Conservation (phyloP, 2,113 vertebrate genomes). For the Boleophthalmus pectinirostris region DNA sequence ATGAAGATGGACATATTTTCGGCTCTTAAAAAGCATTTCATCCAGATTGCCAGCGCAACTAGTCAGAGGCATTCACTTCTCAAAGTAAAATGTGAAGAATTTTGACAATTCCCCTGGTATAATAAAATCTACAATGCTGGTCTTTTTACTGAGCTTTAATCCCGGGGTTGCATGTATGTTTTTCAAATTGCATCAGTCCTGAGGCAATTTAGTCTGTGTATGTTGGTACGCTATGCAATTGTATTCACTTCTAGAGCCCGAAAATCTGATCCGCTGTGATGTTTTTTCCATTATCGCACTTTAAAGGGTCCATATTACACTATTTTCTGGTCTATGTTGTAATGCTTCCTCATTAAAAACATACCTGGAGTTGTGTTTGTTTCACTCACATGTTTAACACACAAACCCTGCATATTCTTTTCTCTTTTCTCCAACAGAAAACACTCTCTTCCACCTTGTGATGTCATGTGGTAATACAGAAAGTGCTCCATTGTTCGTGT, state of each 20-base stretch:
- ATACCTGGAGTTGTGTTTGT: too few relatives aligned
- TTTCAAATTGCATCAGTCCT: conserved; percentile 1
- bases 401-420: too few relatives aligned
- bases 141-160: not conserved
- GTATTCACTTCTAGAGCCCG: not conserved
- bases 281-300: not conserved
- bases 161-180: not conserved
- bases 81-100: not conserved
- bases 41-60: not conserved
- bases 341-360: too few relatives aligned
- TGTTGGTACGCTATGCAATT: not conserved
- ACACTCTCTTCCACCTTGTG: too few relatives aligned
- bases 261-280: not conserved
- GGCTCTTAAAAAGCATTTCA: not conserved
- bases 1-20: not conserved
- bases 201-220: not conserved
- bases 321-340: too few relatives aligned
- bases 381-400: too few relatives aligned
- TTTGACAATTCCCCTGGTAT: not conserved
- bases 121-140: not conserved
- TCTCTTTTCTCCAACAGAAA: too few relatives aligned
- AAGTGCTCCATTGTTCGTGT: too few relatives aligned
- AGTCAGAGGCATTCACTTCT: not conserved
- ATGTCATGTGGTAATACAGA: too few relatives aligned
- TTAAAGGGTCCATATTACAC: too few relatives aligned